Percentiles rank a stretch among this genome's conserved stretches.
phyloP scores from a whole-genome alignment of 2,888 invertebrate species.

The Ophion ventricosus region DNA sequence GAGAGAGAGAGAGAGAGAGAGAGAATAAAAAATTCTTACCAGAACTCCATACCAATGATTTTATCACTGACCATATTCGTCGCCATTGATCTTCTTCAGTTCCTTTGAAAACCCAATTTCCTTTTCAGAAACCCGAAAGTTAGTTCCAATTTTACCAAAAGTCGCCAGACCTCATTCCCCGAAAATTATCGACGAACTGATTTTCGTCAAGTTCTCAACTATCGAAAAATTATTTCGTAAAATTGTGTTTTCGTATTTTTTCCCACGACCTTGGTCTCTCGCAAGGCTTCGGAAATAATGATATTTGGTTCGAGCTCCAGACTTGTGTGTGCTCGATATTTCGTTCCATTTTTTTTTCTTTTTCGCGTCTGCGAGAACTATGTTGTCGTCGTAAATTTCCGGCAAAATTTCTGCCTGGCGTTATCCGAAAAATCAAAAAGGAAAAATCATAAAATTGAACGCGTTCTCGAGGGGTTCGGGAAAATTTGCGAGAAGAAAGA shows the following conservation, averaged over 20 bases:
- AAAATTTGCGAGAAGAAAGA: background rate
- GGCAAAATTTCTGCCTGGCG: conserved; percentile 65
- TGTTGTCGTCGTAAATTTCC: conserved; percentile 60
- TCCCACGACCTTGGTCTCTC: background rate
- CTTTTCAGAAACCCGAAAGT: no score
- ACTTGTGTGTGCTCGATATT: background rate
- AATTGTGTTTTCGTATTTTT: background rate
- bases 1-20: no score
- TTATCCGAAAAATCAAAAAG: conserved; percentile 60
- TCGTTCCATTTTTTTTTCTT: background rate
- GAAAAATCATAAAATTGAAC: background rate
- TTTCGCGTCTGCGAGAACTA: background rate
- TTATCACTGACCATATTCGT: no score
- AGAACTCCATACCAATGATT: no score
- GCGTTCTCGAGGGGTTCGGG: background rate
- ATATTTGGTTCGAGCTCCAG: background rate
- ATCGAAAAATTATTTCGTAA: background rate
- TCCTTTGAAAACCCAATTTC: no score
- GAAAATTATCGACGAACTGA: no score
- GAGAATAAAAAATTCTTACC: no score
- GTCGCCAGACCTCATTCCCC: no score
- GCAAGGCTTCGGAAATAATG: background rate
- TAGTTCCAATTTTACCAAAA: no score
- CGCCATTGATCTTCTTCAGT: no score
- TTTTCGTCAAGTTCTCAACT: background rate